Evolutionary conservation across 2,797 vertebrate species (phyloP).

Genomic region (Myripristis jacobus): DNA sequence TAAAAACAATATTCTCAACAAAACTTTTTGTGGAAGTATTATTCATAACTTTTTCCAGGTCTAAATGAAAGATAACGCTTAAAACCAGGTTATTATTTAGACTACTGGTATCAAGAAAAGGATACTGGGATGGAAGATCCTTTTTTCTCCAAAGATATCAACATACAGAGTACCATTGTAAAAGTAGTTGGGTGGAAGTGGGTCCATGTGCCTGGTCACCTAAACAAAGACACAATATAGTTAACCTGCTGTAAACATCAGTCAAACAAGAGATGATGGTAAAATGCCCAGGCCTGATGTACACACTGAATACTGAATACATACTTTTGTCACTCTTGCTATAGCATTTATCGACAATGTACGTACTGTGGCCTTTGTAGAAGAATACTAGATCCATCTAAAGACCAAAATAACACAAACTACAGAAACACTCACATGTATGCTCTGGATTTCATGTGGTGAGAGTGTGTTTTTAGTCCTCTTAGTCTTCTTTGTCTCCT

Average conservation of each 20-base stretch:
- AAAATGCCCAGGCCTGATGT: background rate
- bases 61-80: no score
- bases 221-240: slow-evolving; percentile 62
- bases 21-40: background rate
- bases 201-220: slow-evolving; percentile 91
- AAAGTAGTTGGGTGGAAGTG: slow-evolving; percentile 92
- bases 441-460: slow-evolving; percentile 90
- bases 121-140: slow-evolving; percentile 94
- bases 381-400: background rate
- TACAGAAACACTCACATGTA: slow-evolving; percentile 88
- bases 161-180: slow-evolving; percentile 94
- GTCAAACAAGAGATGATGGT: background rate
- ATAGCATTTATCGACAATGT: slow-evolving; percentile 4
- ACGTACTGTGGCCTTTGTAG: slow-evolving; percentile 1
- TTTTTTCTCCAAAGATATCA: slow-evolving; percentile 95
- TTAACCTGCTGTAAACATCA: background rate
- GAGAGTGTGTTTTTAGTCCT: slow-evolving; percentile 90
- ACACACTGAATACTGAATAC: background rate
- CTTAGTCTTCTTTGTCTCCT: slow-evolving; percentile 87
- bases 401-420: background rate
- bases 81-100: background rate
- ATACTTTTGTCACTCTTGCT: background rate
- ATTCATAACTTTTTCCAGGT: background rate
- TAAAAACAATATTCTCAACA: background rate
- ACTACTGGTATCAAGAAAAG: slow-evolving; percentile 69